Conservation (phyloP, 2,888 invertebrate genomes). For the Sthenelais limicola region DNA sequence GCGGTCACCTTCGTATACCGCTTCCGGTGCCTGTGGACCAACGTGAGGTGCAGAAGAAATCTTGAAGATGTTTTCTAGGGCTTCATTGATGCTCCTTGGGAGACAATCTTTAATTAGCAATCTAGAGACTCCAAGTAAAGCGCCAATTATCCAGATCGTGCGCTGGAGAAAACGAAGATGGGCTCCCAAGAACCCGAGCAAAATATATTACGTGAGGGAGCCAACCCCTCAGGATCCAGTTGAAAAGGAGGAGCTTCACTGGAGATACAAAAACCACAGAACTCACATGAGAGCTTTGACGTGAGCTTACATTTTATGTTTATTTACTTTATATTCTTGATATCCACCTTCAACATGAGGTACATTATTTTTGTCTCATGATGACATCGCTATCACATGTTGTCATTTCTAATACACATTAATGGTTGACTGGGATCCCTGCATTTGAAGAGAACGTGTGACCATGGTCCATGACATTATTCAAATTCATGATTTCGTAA, state of each 20-base stretch:
- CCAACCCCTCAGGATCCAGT: constrained; percentile 57
- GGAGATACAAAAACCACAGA: constrained; percentile 51
- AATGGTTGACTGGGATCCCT: no score
- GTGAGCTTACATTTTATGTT: no score
- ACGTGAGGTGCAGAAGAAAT: not conserved
- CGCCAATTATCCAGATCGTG: constrained; percentile 44
- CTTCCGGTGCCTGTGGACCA: not conserved
- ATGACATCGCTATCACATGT: no score
- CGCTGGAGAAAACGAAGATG: constrained; percentile 64
- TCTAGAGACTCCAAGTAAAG: constrained; percentile 17
- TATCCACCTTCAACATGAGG: no score
- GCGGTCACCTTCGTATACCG: constrained; percentile 9
- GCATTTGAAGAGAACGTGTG: no score
- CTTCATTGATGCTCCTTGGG: not conserved
- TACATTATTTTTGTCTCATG: no score
- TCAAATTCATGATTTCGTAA: no score
- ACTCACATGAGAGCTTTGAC: constrained; percentile 52
- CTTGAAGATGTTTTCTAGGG: constrained; percentile 14
- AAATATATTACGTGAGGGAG: constrained; percentile 59
- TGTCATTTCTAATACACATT: no score
- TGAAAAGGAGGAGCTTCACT: constrained; percentile 54
- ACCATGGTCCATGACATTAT: not conserved
- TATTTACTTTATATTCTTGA: no score
- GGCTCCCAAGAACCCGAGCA: constrained; percentile 55
- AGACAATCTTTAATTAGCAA: not conserved